Evolutionary conservation across 2,888 invertebrate species (phyloP).

Genomic region (Zele albiditarsus): DNA sequence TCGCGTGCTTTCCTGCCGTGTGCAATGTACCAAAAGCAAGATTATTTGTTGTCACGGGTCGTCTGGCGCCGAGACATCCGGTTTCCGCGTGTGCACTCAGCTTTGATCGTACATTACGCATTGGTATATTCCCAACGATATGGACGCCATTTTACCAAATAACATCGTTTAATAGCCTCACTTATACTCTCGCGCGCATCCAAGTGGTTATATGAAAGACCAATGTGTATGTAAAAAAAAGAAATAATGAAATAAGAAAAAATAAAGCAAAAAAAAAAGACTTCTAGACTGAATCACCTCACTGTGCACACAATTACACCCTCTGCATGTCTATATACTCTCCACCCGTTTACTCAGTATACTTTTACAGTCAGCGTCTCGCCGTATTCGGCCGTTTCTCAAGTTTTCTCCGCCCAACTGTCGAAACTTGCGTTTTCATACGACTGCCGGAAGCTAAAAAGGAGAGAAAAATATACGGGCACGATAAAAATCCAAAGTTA

Average conservation of each 20-base stretch:
- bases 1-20: not conserved
- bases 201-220: conserved; percentile 17
- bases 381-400: conserved; percentile 38
- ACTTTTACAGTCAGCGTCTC: conserved; percentile 38
- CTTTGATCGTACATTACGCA: conserved; percentile 41
- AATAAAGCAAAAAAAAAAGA: not conserved
- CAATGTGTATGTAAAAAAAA: conserved; percentile 19
- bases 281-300: not conserved
- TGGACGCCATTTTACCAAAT: conserved; percentile 5
- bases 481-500: conserved; percentile 26
- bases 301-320: not conserved
- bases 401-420: conserved; percentile 40
- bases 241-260: conserved; percentile 2
- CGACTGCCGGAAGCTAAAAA: conserved; percentile 30
- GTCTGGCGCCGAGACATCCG: conserved; percentile 42
- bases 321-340: not conserved
- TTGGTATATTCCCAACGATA: conserved; percentile 21
- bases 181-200: conserved; percentile 24
- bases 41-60: conserved; percentile 36
- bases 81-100: conserved; percentile 36
- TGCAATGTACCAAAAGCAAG: not conserved
- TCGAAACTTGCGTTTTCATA: conserved; percentile 40
- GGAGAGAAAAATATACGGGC: conserved; percentile 12
- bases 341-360: not conserved
- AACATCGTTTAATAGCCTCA: conserved; percentile 32